phyloP scores from a whole-genome alignment of 2,888 invertebrate genomes.

The Plebejus anna region DNA sequence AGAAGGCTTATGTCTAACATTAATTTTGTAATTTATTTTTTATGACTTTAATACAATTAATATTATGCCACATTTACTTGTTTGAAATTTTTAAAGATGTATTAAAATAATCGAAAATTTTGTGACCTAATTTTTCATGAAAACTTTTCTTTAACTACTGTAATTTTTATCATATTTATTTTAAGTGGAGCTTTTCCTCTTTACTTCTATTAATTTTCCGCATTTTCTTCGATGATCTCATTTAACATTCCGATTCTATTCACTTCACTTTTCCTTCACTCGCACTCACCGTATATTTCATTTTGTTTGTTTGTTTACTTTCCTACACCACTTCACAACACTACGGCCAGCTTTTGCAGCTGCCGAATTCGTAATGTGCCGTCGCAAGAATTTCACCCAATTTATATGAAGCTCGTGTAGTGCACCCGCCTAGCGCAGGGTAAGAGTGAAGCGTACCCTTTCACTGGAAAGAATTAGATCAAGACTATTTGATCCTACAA shows the following conservation, averaged over 20 bases:
- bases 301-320: constrained; percentile 64
- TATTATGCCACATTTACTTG: too few relatives aligned
- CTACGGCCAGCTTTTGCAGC: constrained; percentile 68
- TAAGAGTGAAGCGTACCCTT: constrained; percentile 77
- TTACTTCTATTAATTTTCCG: background rate
- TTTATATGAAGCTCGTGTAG: constrained; percentile 72
- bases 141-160: background rate
- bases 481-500: constrained; percentile 69
- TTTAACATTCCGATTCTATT: constrained; percentile 18
- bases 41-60: too few relatives aligned
- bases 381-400: constrained; percentile 72
- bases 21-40: background rate
- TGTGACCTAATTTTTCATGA: background rate
- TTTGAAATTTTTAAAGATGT: too few relatives aligned
- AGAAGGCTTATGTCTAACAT: background rate
- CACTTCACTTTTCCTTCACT: constrained; percentile 40
- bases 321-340: constrained; percentile 46
- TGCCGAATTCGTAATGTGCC: constrained; percentile 78
- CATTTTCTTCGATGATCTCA: background rate
- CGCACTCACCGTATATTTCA: constrained; percentile 79
- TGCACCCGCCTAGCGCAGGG: constrained; percentile 66
- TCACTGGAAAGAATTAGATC: constrained; percentile 78
- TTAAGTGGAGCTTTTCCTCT: background rate
- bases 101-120: too few relatives aligned
- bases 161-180: background rate